Conservation (phyloP, 2,797 vertebrate genomes). For the Apodemus agrarius region DNA sequence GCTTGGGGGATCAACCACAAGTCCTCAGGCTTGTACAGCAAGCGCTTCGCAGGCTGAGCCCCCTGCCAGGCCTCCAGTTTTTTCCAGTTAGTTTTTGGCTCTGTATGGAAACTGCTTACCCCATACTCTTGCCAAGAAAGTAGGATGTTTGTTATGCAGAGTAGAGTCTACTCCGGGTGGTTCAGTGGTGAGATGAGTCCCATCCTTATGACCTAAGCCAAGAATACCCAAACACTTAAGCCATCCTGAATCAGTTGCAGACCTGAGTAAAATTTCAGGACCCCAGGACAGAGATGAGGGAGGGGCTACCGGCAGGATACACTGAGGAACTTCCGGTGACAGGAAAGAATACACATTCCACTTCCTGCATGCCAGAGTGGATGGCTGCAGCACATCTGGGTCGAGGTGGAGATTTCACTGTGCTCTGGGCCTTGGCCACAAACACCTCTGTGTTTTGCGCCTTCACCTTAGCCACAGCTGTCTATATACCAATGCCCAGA, state of each 20-base stretch:
- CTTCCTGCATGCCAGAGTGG: not conserved
- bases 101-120: not conserved
- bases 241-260: not conserved
- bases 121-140: not conserved
- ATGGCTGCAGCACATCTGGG: fast-evolving
- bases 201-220: not conserved
- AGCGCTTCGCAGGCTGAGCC: not conserved
- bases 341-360: not conserved
- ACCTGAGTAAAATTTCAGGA: not conserved
- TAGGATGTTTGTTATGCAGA: not conserved
- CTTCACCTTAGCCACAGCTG: not conserved
- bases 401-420: not conserved
- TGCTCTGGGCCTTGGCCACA: not conserved
- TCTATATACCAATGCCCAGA: not conserved
- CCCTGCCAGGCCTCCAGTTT: not conserved
- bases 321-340: not conserved
- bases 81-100: not conserved
- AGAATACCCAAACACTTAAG: not conserved
- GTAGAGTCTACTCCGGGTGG: not conserved
- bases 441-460: not conserved
- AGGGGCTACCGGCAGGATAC: not conserved
- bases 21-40: not conserved
- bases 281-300: not conserved
- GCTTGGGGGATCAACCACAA: not conserved
- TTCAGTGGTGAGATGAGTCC: not conserved